Conservation (phyloP, 2,797 vertebrate species). For the Pristis pectinata region DNA sequence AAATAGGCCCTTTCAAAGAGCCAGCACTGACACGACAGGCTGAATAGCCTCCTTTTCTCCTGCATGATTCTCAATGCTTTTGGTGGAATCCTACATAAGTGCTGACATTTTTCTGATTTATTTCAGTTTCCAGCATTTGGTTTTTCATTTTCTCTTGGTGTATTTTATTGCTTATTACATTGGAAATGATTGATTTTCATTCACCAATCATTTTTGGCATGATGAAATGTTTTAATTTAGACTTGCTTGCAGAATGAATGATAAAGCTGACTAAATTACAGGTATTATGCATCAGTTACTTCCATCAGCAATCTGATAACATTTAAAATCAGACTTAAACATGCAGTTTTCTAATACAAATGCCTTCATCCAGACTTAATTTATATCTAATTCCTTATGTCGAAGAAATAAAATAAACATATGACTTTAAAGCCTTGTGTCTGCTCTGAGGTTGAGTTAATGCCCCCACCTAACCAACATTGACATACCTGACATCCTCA, state of each 20-base stretch:
- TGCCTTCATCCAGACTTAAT: background rate
- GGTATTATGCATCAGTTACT: background rate
- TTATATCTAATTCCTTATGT: background rate
- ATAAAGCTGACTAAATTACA: conserved; percentile 6
- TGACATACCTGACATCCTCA: background rate
- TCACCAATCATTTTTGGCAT: background rate
- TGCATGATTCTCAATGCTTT: background rate
- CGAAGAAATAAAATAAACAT: background rate
- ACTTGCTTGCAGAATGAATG: conserved; percentile 18
- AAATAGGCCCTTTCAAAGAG: background rate
- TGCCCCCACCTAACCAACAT: no score
- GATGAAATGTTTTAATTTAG: conserved; percentile 24
- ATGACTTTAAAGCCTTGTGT: background rate
- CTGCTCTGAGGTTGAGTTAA: background rate
- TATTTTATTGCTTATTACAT: background rate
- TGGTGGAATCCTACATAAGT: background rate
- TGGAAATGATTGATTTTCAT: conserved; percentile 1
- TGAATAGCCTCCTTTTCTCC: background rate
- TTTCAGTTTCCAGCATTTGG: background rate
- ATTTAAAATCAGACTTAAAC: background rate
- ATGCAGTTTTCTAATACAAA: background rate
- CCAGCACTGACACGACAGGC: background rate
- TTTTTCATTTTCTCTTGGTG: background rate
- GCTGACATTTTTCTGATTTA: background rate
- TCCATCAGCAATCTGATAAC: background rate